Evolutionary conservation across 2,113 vertebrate genomes (phyloP).

Genomic region (Rhipidura dahli): DNA sequence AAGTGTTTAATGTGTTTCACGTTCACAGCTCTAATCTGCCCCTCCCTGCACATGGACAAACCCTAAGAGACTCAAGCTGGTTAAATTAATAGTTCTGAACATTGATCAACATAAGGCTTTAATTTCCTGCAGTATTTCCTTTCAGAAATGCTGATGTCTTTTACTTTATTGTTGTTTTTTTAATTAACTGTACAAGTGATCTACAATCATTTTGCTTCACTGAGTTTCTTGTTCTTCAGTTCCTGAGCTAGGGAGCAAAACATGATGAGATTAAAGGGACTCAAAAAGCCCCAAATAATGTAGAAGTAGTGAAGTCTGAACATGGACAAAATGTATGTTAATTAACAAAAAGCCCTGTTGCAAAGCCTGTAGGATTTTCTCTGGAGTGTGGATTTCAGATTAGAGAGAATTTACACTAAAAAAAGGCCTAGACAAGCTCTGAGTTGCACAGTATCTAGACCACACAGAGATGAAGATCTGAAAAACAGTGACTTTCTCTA

Average conservation of each 20-base stretch:
- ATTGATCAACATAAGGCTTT: slow-evolving; percentile 50
- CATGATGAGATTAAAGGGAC: slow-evolving; percentile 5
- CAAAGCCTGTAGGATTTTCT: slow-evolving; percentile 34
- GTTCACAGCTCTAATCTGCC: neutral
- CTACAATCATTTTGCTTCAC: slow-evolving; percentile 6
- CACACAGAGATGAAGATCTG: neutral
- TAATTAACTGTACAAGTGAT: slow-evolving; percentile 3
- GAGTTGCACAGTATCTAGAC: neutral
- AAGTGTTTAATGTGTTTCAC: slow-evolving; percentile 32
- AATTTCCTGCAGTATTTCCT: slow-evolving; percentile 47
- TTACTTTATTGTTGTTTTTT: neutral
- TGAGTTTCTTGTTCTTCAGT: neutral
- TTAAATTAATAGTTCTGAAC: slow-evolving; percentile 36
- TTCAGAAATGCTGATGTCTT: slow-evolving; percentile 33
- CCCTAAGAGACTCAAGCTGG: slow-evolving; percentile 8
- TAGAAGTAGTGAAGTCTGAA: neutral
- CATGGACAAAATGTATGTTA: slow-evolving; percentile 5
- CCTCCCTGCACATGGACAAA: slow-evolving; percentile 19
- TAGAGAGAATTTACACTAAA: neutral
- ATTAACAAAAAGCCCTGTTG: slow-evolving; percentile 4
- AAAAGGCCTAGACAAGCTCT: neutral
- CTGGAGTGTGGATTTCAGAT: slow-evolving; percentile 20
- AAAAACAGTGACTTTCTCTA: neutral
- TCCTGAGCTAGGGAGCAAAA: slow-evolving; percentile 3
- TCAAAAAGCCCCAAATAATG: neutral